Conservation (phyloP, 2,888 invertebrate species). For the Cryptophagus acutangulus region DNA sequence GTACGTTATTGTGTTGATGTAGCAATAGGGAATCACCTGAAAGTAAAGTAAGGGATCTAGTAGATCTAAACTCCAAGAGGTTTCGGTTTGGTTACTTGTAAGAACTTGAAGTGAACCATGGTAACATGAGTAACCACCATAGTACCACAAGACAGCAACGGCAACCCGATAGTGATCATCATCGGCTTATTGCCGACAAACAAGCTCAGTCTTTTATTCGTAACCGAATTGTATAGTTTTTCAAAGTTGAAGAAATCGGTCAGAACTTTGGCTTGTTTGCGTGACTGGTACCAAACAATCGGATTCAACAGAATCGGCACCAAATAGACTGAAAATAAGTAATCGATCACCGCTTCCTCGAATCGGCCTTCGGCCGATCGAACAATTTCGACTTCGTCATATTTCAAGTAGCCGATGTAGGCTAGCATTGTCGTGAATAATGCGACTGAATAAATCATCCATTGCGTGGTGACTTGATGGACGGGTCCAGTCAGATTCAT, state of each 20-base stretch:
- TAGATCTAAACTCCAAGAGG: too few species aligned
- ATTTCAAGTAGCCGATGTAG: slow-evolving; percentile 56
- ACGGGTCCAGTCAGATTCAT: slow-evolving; percentile 51
- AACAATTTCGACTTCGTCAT: slow-evolving; percentile 57
- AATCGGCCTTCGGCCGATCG: slow-evolving; percentile 62
- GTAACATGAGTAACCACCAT: slow-evolving; percentile 66
- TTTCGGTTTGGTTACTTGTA: slow-evolving; percentile 57
- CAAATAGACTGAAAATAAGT: slow-evolving; percentile 67
- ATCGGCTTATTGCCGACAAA: slow-evolving; percentile 57
- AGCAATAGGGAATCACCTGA: slow-evolving; percentile 62
- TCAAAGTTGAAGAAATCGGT: slow-evolving; percentile 67
- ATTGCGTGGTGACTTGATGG: slow-evolving; percentile 48
- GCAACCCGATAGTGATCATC: slow-evolving; percentile 55
- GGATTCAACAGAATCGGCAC: slow-evolving; percentile 61
- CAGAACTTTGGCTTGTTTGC: slow-evolving; percentile 57
- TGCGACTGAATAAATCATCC: slow-evolving; percentile 56
- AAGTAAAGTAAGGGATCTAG: too few species aligned
- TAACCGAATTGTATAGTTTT: slow-evolving; percentile 58
- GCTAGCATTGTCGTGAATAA: slow-evolving; percentile 45
- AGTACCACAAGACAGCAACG: slow-evolving; percentile 58
- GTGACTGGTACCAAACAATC: slow-evolving; percentile 63
- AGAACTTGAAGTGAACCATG: slow-evolving; percentile 62
- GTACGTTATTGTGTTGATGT: slow-evolving; percentile 64
- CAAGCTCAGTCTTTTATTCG: slow-evolving; percentile 54
- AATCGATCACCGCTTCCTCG: slow-evolving; percentile 71